Conservation (phyloP, 2,113 vertebrate species). For the Ia io region DNA sequence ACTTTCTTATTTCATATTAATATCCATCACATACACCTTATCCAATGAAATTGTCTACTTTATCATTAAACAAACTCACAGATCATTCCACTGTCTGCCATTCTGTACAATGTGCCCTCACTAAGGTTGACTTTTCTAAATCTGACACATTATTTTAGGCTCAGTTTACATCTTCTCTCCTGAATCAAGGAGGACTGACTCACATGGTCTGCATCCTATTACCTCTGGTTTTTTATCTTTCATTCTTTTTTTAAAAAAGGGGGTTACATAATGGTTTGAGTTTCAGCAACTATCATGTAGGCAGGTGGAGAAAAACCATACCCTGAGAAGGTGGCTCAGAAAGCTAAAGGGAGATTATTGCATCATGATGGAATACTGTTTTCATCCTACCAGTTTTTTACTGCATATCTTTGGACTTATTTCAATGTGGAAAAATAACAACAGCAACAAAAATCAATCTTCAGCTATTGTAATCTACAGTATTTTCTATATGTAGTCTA, state of each 20-base stretch:
- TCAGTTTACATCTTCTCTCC: not conserved
- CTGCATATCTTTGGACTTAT: not conserved
- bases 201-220: not conserved
- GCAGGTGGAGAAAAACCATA: not conserved
- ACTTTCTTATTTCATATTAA: not conserved
- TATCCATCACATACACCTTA: not conserved
- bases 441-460: not conserved
- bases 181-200: not conserved
- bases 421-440: not conserved
- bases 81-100: not conserved
- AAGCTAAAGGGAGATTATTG: not conserved
- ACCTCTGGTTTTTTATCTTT: not conserved
- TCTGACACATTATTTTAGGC: not conserved
- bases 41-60: not conserved
- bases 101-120: not conserved
- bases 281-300: not conserved
- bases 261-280: not conserved
- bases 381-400: not conserved
- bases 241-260: not conserved
- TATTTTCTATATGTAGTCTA: not conserved
- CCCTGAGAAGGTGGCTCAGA: not conserved
- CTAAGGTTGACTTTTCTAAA: not conserved
- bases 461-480: not conserved
- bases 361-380: not conserved
- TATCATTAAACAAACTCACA: not conserved